phyloP scores from a whole-genome alignment of 2,888 invertebrate genomes.

The Caenorhabditis angaria region DNA sequence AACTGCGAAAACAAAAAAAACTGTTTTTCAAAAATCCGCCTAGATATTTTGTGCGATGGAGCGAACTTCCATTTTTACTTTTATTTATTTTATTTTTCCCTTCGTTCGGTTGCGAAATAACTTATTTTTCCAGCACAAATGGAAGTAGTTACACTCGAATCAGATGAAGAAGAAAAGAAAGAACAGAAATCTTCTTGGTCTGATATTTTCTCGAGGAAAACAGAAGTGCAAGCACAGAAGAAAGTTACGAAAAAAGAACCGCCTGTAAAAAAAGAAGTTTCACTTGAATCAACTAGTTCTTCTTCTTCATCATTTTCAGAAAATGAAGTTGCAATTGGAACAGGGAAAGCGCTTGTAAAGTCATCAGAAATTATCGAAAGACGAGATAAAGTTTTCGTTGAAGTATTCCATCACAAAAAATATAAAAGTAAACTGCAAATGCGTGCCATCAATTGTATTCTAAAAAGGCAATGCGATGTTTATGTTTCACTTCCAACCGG shows the following conservation, averaged over 20 bases:
- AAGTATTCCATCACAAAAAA: slow-evolving; percentile 59
- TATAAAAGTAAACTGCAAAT: slow-evolving; percentile 59
- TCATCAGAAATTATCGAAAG: slow-evolving; percentile 38
- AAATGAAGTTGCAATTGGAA: slow-evolving; percentile 28
- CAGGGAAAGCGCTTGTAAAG: slow-evolving; percentile 22
- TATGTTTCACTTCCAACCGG: slow-evolving; percentile 98
- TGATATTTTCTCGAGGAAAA: not conserved
- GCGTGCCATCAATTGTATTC: slow-evolving; percentile 56
- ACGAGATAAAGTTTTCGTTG: slow-evolving; percentile 40
- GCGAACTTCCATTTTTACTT: not conserved
- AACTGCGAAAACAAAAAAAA: too few species aligned
- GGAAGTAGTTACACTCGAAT: not conserved
- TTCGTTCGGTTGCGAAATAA: not conserved
- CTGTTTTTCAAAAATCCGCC: not conserved
- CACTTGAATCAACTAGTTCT: not conserved
- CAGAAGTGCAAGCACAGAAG: not conserved
- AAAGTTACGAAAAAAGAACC: not conserved
- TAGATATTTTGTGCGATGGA: not conserved
- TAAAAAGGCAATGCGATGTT: slow-evolving; percentile 80
- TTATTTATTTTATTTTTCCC: not conserved
- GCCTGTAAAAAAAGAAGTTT: not conserved
- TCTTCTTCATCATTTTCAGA: slow-evolving; percentile 11
- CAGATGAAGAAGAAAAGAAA: slow-evolving; percentile 3
- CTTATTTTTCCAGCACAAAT: not conserved
- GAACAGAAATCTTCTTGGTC: not conserved